Evolutionary conservation across 2,888 invertebrate genomes (phyloP).

Genomic region (Argynnis bischoffii): DNA sequence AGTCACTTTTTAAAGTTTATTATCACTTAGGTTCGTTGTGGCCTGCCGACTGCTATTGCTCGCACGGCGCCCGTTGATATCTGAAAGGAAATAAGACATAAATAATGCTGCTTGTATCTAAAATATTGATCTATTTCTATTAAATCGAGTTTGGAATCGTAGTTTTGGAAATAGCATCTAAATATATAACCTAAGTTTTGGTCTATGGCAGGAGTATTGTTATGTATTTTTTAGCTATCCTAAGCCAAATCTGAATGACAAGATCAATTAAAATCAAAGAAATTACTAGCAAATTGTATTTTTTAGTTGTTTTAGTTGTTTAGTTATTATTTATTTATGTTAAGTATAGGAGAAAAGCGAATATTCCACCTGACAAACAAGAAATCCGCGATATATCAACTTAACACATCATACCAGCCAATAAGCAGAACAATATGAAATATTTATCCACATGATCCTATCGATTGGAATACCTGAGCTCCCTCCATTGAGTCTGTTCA

Average conservation of each 20-base stretch:
- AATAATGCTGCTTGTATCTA: background rate
- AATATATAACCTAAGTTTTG: too few relatives aligned
- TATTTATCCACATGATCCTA: constrained; percentile 18
- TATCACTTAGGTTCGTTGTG: constrained; percentile 77
- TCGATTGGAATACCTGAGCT: constrained; percentile 27
- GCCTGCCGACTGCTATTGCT: constrained; percentile 69
- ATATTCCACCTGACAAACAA: background rate
- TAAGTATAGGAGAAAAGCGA: background rate
- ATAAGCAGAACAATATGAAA: constrained; percentile 18
- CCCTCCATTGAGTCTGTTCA: constrained; percentile 32
- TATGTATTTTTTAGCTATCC: too few relatives aligned
- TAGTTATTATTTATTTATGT: too few relatives aligned
- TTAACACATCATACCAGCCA: constrained; percentile 5
- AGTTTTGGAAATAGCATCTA: too few relatives aligned
- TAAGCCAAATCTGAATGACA: too few relatives aligned
- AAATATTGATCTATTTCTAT: too few relatives aligned
- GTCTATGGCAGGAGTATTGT: too few relatives aligned
- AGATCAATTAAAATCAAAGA: too few relatives aligned
- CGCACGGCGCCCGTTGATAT: constrained; percentile 79
- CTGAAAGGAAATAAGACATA: constrained; percentile 52
- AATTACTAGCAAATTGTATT: too few relatives aligned
- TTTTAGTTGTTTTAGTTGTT: too few relatives aligned
- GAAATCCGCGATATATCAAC: background rate
- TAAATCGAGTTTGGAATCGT: too few relatives aligned
- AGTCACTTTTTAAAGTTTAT: constrained; percentile 58